Base-by-base conservation (phyloP, 23 tunicate genomes). In the Clavelina lepadiformis region DNA sequence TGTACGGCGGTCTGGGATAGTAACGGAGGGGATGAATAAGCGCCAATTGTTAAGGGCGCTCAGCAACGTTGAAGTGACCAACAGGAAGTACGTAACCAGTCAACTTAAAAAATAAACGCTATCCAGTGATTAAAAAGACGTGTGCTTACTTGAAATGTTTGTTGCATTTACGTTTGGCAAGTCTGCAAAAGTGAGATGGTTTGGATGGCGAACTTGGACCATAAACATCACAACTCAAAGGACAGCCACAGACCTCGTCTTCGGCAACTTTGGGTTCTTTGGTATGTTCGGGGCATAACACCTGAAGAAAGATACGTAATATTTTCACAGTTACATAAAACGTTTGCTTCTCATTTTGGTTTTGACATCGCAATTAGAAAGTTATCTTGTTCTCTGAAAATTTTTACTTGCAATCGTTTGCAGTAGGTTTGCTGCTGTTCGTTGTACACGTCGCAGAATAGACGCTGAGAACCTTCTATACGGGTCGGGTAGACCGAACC, bases 261-360 rank as follows among this genome's bases (percentile, higher is more conserved):
- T 68, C 86, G 2, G 81, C 3, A 27, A 87, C 83, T 38, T 87
- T 87, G n/a, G 86, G 82, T 53, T 87, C 96, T 61, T 79, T 87
- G 0, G 96, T 77, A 60, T 87, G 96, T 53, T 87, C 96, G 2
- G 96, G 96, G 62, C 96, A 87, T 4, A 87, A 37, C n/a, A 87
- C 93, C 91, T 82, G 25, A 7, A 66, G 34, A 5, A 49, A 32
- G 67, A 55, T 37, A 6, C 11, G 49, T 41, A 11, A 20, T 20
- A n/a, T 55, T 7, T 55, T 7, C 15, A 55, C 23, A n/a, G 8
- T n/a, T 13, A 55, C n/a, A 55, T 15, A 22, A 20, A n/a, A 55
- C n/a, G 25, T 55, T n/a, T 7, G n/a, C 26, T 21, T 55, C 8
- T 41, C 67, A 30, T 25, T 11, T 26, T 11, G 51, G 29, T 61